These are phyloP conservation scores for Cryptomyrus ogoouensis DNA, from an alignment of 2,113 vertebrate genomes.

Conservation along the genomic window DNA sequence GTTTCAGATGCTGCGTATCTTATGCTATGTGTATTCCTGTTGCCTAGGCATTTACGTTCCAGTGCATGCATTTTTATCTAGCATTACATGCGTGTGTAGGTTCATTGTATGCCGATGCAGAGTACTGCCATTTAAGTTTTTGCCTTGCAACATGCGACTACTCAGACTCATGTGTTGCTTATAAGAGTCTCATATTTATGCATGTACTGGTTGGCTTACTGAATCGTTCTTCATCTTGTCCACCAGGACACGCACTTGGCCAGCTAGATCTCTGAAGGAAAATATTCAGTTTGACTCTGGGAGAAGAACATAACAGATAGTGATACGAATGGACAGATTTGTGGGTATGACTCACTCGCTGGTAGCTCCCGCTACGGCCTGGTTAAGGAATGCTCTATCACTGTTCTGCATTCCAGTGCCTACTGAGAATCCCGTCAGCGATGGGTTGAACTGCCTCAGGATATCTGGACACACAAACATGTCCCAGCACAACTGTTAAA, in stretches of 20 bases:
- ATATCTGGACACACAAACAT: slow-evolving; percentile 63
- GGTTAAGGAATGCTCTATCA: slow-evolving; percentile 72
- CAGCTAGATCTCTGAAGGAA: slow-evolving; percentile 57
- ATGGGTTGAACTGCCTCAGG: slow-evolving; percentile 66
- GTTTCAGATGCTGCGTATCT: neutral
- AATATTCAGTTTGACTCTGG: neutral
- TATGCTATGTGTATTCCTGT: neutral
- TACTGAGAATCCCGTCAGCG: slow-evolving; percentile 64
- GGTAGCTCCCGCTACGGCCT: slow-evolving; percentile 73
- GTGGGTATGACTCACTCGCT: slow-evolving; percentile 49
- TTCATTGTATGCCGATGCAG: neutral
- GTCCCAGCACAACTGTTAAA: neutral
- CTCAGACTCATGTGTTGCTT: neutral
- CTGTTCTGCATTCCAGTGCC: slow-evolving; percentile 50
- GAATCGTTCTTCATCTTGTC: slow-evolving; percentile 72
- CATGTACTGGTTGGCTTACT: slow-evolving; percentile 51
- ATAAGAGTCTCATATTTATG: neutral
- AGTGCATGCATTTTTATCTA: neutral
- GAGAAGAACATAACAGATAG: neutral
- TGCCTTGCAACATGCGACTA: neutral
- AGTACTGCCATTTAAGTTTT: neutral
- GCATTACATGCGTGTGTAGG: neutral
- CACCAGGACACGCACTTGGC: slow-evolving; percentile 65
- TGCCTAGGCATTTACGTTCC: neutral
- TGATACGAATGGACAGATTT: neutral